Conservation (phyloP, 2,113 vertebrate species). For the Atlantisia rogersi region DNA sequence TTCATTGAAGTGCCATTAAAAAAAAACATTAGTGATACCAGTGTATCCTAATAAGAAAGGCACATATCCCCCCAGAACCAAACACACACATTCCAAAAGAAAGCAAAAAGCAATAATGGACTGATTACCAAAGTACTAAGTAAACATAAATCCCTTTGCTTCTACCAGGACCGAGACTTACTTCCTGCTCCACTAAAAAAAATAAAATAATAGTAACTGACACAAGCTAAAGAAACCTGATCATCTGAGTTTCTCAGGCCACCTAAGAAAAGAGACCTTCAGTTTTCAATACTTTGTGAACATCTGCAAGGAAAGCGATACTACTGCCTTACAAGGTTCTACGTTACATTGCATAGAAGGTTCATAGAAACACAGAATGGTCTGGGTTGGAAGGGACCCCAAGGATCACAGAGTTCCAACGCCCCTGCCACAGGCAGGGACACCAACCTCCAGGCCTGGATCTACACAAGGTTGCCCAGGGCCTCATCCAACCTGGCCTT, state of each 20-base stretch:
- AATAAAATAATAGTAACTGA: rapidly evolving
- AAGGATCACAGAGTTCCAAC: too few relatives aligned
- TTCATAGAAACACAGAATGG: neutral
- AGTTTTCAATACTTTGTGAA: neutral
- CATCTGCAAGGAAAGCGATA: neutral
- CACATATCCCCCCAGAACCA: rapidly evolving
- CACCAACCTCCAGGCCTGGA: too few relatives aligned
- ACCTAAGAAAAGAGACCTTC: neutral
- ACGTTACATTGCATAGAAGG: neutral
- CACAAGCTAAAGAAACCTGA: neutral
- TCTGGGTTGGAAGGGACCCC: too few relatives aligned
- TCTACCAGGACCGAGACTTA: neutral
- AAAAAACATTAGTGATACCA: neutral
- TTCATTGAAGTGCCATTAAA: neutral
- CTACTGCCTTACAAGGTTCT: neutral
- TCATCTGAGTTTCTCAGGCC: neutral
- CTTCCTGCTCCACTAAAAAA: neutral
- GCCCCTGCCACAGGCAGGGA: too few relatives aligned
- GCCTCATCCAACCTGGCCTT: too few relatives aligned
- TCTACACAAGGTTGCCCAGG: too few relatives aligned
- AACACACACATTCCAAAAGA: neutral
- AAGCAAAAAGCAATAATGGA: neutral
- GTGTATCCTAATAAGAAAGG: neutral
- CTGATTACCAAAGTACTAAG: neutral
- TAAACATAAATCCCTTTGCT: neutral